Base-by-base conservation (phyloP, 2,888 invertebrate species). In the Girardia tigrina region DNA sequence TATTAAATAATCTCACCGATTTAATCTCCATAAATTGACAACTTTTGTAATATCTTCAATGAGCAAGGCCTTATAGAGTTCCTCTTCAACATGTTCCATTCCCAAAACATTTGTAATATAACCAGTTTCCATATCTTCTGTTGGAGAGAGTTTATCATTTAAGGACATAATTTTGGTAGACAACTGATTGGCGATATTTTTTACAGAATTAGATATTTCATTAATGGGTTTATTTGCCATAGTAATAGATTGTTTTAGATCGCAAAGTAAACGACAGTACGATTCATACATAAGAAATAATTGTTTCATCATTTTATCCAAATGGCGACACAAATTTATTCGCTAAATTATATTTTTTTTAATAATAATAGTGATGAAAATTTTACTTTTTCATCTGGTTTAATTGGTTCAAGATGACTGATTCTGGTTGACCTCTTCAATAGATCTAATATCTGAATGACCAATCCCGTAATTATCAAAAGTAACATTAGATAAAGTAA, bases 281-380 rank as follows among this genome's bases (percentile, higher is more conserved):
- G 27, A 28, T 23, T 95, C 94, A 76, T 92, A 88, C 27, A 97
- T 86, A 76, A 94, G 86, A 56, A 94, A 86, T 76, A 95, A 86
- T 83, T 97, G 95, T 84, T 95, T 94, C 84, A 91, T 90, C 16
- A 95, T 87, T 83, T 93, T 92, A 85, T 94, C 94, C 26, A 95
- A 86, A 75, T 90, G 89, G 78, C 91, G 89, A 16, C 91, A 92
- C 74, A 93, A 86, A 81, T 94, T 93, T 70, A 90, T 83, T 42
- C 90, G 87, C 85, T 90, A 88, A 80, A 78, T 76, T 12, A 42
- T n/a, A n/a, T 26, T 2, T 8, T 56, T 56, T 12, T 56, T 20
- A 56, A 56, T n/a, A 36, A 36, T 12, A 12, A 8, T 12, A 36
- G 16, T 8, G 16, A 36, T 56, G 23, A 56, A 56, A 56, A 56